A percentile compares a stretch with the other conserved stretches of the same genome.
These are phyloP conservation scores for Pelecanus crispus DNA, from an alignment of 2,113 vertebrate species.

Conservation along the genomic window DNA sequence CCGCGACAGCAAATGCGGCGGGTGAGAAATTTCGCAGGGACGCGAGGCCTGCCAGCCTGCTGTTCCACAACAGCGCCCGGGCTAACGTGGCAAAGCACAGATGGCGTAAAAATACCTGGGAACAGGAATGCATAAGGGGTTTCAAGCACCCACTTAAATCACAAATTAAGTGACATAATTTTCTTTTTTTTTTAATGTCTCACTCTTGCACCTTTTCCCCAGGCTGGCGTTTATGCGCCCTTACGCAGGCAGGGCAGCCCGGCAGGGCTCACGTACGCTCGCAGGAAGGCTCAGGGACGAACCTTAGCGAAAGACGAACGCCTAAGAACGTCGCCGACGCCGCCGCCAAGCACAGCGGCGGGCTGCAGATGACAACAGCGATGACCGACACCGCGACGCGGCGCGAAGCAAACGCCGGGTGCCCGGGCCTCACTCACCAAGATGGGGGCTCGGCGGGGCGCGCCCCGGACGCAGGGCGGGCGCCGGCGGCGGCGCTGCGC, in stretches of 20 bases:
- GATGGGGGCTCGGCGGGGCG: not conserved
- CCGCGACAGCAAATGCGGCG: fast-evolving
- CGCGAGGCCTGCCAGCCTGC: not conserved
- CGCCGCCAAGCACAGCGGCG: not conserved
- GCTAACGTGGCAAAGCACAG: fast-evolving
- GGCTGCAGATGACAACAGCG: not conserved
- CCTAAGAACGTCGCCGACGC: fast-evolving
- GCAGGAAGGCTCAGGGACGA: not conserved
- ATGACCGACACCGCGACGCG: not conserved
- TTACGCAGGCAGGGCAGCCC: not conserved
- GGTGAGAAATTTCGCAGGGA: not conserved
- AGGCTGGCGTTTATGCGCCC: not conserved
- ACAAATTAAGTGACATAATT: not conserved
- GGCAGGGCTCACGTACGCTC: not conserved
- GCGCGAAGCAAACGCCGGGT: not conserved
- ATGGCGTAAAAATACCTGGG: not conserved
- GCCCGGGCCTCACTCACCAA: not conserved
- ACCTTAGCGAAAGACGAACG: not conserved
- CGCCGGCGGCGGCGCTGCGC: too few relatives aligned
- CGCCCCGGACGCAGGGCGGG: not conserved
- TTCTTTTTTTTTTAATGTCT: fast-evolving
- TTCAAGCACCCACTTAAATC: not conserved
- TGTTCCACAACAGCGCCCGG: fast-evolving
- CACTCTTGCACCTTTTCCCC: not conserved
- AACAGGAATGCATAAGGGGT: not conserved